A percentile compares a stretch with the other conserved stretches of the same genome.
Evolutionary conservation across 1,140 invertebrate species (phyloP).

Genomic region (Hyles euphorbiae): DNA sequence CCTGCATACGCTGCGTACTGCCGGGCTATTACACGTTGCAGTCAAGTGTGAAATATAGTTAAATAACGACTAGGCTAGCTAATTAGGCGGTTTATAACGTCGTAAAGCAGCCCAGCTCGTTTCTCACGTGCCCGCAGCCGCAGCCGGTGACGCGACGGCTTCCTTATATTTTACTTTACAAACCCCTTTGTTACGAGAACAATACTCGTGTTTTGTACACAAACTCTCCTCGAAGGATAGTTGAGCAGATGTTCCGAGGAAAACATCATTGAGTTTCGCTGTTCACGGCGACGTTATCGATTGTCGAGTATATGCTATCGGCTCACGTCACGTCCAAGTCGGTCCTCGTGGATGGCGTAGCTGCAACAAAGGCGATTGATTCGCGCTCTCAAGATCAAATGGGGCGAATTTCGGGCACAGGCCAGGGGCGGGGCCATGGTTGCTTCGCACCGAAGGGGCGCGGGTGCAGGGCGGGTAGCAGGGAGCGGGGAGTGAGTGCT

Average conservation of each 20-base stretch:
- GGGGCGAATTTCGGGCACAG: too few species aligned
- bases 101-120: conserved; percentile 12
- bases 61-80: conserved; percentile 14
- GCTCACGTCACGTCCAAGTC: conserved; percentile 4
- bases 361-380: conserved; percentile 65
- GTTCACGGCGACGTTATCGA: background rate
- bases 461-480: conserved; percentile 34
- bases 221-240: conserved; percentile 5
- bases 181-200: conserved; percentile 8
- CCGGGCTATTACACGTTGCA: conserved; percentile 19
- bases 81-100: conserved; percentile 20
- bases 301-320: background rate
- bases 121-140: conserved; percentile 7
- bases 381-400: conserved; percentile 28
- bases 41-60: conserved; percentile 19
- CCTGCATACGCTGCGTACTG: background rate
- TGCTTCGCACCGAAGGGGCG: conserved; percentile 28
- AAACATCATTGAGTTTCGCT: conserved; percentile 1
- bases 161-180: conserved; percentile 6
- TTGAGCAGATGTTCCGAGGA: conserved; percentile 2
- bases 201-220: conserved; percentile 10
- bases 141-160: background rate
- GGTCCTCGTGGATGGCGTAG: conserved; percentile 33
- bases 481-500: conserved; percentile 30
- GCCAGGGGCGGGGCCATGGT: too few species aligned